Conservation (phyloP, 23 tunicate genomes). For the Diplosoma virens region DNA sequence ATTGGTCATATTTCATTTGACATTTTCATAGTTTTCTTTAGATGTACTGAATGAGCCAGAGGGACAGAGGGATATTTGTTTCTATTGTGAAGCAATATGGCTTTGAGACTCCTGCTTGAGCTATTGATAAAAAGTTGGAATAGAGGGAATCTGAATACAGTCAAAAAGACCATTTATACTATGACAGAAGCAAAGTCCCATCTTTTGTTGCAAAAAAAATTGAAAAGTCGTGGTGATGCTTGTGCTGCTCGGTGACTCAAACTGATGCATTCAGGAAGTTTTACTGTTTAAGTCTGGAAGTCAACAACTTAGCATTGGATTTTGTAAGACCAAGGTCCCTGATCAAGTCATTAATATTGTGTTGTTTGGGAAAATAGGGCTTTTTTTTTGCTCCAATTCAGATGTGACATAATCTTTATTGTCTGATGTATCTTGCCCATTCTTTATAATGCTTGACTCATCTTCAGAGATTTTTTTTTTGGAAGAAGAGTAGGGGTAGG, state of each 20-base stretch:
- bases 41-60: constrained; percentile 25
- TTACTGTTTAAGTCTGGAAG: constrained; percentile 4
- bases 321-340: constrained; percentile 29
- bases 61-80: neutral
- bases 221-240: neutral
- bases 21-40: constrained; percentile 22
- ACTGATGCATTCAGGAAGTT: constrained; percentile 10
- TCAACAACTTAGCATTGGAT: too few species aligned
- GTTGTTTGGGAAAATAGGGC: constrained; percentile 14
- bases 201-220: constrained; percentile 12
- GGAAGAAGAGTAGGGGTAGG: constrained; percentile 9
- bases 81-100: constrained; percentile 16
- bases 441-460: constrained; percentile 2
- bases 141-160: too few species aligned
- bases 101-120: too few species aligned
- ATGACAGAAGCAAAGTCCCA: constrained; percentile 7
- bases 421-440: constrained; percentile 1
- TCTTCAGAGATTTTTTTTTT: neutral
- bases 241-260: constrained; percentile 24
- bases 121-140: constrained; percentile 19
- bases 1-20: constrained; percentile 6
- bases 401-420: neutral
- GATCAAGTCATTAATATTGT: constrained; percentile 31
- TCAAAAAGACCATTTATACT: neutral
- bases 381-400: neutral